phyloP scores from a whole-genome alignment of 2,797 vertebrate species.

The Microchirus variegatus region DNA sequence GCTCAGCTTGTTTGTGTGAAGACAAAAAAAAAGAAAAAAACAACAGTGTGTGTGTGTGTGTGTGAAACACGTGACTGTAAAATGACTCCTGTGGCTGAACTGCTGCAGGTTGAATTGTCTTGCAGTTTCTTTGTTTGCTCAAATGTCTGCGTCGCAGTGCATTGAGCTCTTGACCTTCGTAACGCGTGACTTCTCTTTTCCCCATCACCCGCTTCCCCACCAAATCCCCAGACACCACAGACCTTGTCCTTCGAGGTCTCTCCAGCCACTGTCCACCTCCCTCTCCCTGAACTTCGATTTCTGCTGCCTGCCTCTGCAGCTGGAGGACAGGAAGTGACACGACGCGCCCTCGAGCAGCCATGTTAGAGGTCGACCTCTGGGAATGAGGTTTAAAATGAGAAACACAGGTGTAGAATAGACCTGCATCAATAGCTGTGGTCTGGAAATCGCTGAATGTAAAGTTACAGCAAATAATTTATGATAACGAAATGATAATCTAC shows the following conservation, averaged over 20 bases:
- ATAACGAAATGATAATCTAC: no score
- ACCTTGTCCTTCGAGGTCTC: conserved; percentile 16
- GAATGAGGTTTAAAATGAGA: no score
- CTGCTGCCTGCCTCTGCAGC: neutral
- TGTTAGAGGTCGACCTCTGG: neutral
- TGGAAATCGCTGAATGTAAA: no score
- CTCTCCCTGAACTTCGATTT: conserved; percentile 17
- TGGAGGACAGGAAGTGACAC: neutral
- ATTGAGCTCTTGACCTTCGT: neutral
- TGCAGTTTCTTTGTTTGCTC: neutral
- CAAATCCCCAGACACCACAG: neutral
- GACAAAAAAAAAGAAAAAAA: neutral
- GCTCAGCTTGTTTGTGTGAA: neutral
- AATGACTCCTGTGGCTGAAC: neutral
- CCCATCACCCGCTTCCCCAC: neutral
- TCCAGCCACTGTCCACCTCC: conserved; percentile 4
- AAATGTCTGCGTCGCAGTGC: neutral
- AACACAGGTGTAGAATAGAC: no score
- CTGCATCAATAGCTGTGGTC: no score
- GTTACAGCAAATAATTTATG: no score
- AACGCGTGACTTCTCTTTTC: neutral
- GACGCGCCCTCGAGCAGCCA: neutral
- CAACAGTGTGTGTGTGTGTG: no score
- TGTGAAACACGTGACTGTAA: neutral
- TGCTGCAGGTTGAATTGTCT: neutral